Evolutionary conservation across 2,797 vertebrate species (phyloP).

Genomic region (Acrossocheilus wenchowensis): DNA sequence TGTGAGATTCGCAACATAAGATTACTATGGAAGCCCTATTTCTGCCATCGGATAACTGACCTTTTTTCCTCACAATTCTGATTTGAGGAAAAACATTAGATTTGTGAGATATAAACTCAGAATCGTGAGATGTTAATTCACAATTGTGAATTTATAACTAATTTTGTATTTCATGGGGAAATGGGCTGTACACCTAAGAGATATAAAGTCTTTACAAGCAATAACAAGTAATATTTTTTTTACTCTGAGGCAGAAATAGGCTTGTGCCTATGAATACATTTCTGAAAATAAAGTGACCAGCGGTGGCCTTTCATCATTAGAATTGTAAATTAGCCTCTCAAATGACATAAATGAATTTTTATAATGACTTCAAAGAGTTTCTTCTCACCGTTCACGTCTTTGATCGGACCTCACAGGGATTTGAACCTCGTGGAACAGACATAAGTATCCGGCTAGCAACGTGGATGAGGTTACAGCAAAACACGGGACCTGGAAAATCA

Average conservation of each 20-base stretch:
- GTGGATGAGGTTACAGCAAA: constrained; percentile 85
- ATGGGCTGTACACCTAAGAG: background rate
- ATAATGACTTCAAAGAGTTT: constrained; percentile 42
- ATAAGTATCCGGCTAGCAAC: constrained; percentile 87
- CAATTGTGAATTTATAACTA: background rate
- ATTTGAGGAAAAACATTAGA: background rate
- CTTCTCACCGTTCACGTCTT: constrained; percentile 14
- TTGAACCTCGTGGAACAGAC: constrained; percentile 91
- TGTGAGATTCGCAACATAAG: background rate
- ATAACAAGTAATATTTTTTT: background rate
- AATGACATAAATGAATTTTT: constrained; percentile 36
- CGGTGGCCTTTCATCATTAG: constrained; percentile 3
- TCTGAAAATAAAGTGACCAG: constrained; percentile 14
- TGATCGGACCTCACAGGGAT: constrained; percentile 80
- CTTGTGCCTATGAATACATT: constrained; percentile 21
- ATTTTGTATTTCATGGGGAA: background rate
- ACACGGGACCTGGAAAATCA: constrained; percentile 86
- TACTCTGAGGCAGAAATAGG: background rate
- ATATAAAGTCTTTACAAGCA: background rate
- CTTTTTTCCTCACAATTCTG: background rate
- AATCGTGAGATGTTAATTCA: background rate
- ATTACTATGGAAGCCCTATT: background rate
- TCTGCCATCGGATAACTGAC: background rate
- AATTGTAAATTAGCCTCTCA: constrained; percentile 34
- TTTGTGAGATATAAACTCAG: background rate